Evolutionary conservation across 2,888 invertebrate species (phyloP).

Genomic region (Brachyptera risi): DNA sequence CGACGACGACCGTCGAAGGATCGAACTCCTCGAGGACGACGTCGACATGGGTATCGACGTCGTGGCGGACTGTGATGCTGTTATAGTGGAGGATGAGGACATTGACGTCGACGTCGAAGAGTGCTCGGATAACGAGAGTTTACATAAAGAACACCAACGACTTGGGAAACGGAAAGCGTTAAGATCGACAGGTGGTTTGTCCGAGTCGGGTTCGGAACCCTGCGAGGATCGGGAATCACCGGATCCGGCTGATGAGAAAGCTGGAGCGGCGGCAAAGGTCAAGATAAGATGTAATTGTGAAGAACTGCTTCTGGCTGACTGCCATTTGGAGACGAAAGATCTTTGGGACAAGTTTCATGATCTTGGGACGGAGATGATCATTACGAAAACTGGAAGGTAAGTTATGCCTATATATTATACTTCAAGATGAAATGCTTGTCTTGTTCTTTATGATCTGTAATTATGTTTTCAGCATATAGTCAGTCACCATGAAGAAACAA

Average conservation of each 20-base stretch:
- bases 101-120: slow-evolving; percentile 69
- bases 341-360: slow-evolving; percentile 78
- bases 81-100: slow-evolving; percentile 52
- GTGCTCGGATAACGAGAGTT: slow-evolving; percentile 59
- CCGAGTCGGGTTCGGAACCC: slow-evolving; percentile 29
- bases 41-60: slow-evolving; percentile 4
- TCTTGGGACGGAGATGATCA: slow-evolving; percentile 80
- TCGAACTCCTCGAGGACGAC: slow-evolving; percentile 21
- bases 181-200: slow-evolving; percentile 20
- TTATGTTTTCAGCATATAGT: no score
- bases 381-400: slow-evolving; percentile 78
- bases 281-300: slow-evolving; percentile 62
- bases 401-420: no score
- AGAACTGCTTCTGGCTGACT: slow-evolving; percentile 60
- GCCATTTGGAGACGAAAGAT: slow-evolving; percentile 75
- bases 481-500: no score
- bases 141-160: slow-evolving; percentile 36
- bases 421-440: no score
- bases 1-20: background rate
- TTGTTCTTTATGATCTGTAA: no score
- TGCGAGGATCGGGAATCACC: slow-evolving; percentile 29
- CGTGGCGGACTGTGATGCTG: background rate
- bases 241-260: slow-evolving; percentile 30
- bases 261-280: slow-evolving; percentile 40
- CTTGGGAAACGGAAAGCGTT: slow-evolving; percentile 11